Evolutionary conservation across 2,888 invertebrate species (phyloP).

Genomic region (Ormyrus thymus): DNA sequence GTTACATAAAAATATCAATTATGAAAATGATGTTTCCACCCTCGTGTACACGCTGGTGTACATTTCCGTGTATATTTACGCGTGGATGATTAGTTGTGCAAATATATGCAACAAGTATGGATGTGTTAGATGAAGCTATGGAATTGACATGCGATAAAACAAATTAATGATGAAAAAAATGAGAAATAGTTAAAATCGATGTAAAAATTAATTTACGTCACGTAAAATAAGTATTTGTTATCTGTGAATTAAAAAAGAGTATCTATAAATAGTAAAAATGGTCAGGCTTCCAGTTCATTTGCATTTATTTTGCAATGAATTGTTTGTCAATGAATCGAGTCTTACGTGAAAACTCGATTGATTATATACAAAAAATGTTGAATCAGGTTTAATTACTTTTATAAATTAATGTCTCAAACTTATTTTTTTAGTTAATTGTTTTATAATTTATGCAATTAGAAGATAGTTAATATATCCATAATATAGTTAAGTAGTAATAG

Average conservation of each 20-base stretch:
- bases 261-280: slow-evolving; percentile 40
- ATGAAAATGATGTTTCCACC: slow-evolving; percentile 23
- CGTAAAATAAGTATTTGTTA: slow-evolving; percentile 49
- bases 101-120: slow-evolving; percentile 23
- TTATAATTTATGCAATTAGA: slow-evolving; percentile 11
- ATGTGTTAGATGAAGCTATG: slow-evolving; percentile 18
- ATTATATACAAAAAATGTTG: slow-evolving; percentile 19
- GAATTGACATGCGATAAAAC: slow-evolving; percentile 42
- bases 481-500: neutral
- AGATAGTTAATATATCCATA: neutral
- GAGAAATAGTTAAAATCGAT: slow-evolving; percentile 35
- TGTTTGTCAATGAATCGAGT: slow-evolving; percentile 34
- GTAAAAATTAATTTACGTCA: slow-evolving; percentile 37
- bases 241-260: slow-evolving; percentile 41
- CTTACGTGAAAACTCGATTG: slow-evolving; percentile 4
- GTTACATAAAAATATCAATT: neutral
- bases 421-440: slow-evolving; percentile 15
- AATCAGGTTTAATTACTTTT: slow-evolving; percentile 41
- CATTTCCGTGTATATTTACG: neutral
- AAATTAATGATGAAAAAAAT: slow-evolving; percentile 41
- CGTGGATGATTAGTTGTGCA: neutral
- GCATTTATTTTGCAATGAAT: slow-evolving; percentile 49
- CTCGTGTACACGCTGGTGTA: slow-evolving; percentile 12
- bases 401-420: slow-evolving; percentile 35
- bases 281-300: slow-evolving; percentile 53